A percentile compares a stretch with the other conserved stretches of the same genome.
Conservation (phyloP, 1,140 invertebrate genomes). For the Diprion similis region DNA sequence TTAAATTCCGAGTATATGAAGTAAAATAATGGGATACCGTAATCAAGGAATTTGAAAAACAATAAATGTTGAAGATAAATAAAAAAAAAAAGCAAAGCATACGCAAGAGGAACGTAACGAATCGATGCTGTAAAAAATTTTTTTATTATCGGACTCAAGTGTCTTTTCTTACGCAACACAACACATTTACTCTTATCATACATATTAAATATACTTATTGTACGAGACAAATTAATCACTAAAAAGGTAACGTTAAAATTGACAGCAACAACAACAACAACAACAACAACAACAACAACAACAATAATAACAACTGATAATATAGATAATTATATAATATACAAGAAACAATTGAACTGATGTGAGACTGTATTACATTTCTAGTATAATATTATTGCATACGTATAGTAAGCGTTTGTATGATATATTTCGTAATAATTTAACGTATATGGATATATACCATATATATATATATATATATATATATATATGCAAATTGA, state of each 20-base stretch:
- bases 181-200: too few species aligned
- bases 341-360: constrained; percentile 24
- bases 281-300: constrained; percentile 3
- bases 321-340: constrained; percentile 3
- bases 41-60: constrained; percentile 14
- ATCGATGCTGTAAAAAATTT: background rate
- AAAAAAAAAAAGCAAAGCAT: background rate
- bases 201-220: background rate
- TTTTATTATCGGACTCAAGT: background rate
- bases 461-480: constrained; percentile 4
- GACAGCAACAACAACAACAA: background rate
- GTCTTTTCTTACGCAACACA: background rate
- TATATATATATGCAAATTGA: background rate
- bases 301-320: constrained; percentile 16
- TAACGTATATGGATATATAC: background rate
- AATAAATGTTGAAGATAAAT: constrained; percentile 22
- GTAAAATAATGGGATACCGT: constrained; percentile 11
- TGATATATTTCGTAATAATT: constrained; percentile 30
- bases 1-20: background rate
- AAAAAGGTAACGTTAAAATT: constrained; percentile 11
- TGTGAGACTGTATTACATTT: constrained; percentile 33
- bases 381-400: constrained; percentile 30
- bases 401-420: constrained; percentile 36
- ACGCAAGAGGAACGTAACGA: too few species aligned
- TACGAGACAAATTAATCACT: background rate